These are phyloP conservation scores for Pteronotus mesoamericanus DNA, from an alignment of 2,797 vertebrate species.

Conservation along the genomic window DNA sequence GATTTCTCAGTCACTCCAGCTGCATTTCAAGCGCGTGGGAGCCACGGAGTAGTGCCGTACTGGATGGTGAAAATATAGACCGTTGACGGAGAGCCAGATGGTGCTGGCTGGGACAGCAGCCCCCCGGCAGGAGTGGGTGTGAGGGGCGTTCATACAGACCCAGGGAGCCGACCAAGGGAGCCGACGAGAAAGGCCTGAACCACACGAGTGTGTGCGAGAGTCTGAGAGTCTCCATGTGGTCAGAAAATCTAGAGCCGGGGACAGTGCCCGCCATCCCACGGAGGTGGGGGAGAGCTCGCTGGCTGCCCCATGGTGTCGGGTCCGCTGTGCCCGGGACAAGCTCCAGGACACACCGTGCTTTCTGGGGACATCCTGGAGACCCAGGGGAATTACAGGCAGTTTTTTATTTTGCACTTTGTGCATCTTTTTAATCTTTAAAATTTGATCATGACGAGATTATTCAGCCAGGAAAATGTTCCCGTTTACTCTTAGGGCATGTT, in stretches of 20 bases:
- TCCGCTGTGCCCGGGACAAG: not conserved
- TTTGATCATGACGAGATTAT: not conserved
- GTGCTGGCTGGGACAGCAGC: too few species aligned
- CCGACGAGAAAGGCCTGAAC: not conserved
- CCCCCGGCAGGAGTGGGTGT: accelerated
- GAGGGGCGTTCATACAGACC: not conserved
- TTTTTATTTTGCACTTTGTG: not conserved
- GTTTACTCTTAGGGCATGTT: not conserved
- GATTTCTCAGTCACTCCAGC: not conserved
- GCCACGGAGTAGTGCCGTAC: accelerated
- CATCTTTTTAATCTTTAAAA: not conserved
- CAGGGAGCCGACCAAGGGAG: accelerated
- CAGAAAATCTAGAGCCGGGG: not conserved
- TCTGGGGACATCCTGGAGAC: not conserved
- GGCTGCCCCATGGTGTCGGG: accelerated
- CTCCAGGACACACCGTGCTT: not conserved
- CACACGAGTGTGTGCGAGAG: accelerated
- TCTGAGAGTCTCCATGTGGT: too few species aligned
- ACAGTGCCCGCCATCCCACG: accelerated
- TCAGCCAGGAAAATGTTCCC: not conserved
- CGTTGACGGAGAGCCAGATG: accelerated
- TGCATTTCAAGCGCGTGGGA: not conserved
- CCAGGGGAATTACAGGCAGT: not conserved
- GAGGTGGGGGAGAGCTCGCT: not conserved
- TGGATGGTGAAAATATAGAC: not conserved